phyloP scores from a whole-genome alignment of 2,888 invertebrate species.

The Drosophila mettleri region DNA sequence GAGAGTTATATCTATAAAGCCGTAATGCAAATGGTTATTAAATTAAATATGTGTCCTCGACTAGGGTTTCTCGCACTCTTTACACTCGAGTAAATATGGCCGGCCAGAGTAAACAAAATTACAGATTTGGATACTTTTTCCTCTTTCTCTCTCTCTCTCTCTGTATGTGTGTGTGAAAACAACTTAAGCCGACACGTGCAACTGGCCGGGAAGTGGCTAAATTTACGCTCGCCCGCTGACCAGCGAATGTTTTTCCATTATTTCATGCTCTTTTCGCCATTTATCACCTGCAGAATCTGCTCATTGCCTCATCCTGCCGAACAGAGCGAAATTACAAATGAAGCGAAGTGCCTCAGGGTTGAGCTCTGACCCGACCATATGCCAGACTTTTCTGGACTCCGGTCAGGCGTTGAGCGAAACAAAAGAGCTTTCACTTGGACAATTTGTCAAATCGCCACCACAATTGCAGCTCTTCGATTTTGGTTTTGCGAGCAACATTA shows the following conservation, averaged over 20 bases:
- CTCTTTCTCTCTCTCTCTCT: neutral
- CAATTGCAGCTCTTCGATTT: constrained; percentile 62
- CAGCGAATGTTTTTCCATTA: constrained; percentile 73
- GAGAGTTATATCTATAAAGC: constrained; percentile 47
- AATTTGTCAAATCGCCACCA: constrained; percentile 79
- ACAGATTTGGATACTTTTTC: neutral
- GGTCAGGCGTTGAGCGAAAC: constrained; percentile 41
- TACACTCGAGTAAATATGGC: constrained; percentile 40
- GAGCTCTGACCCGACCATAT: constrained; percentile 1
- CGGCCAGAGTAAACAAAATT: constrained; percentile 18
- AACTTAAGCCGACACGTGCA: constrained; percentile 18
- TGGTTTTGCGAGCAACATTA: constrained; percentile 35
- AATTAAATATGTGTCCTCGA: constrained; percentile 68
- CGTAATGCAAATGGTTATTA: constrained; percentile 73
- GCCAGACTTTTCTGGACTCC: neutral
- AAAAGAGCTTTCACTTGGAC: constrained; percentile 64
- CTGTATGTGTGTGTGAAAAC: neutral
- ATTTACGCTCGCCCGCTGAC: constrained; percentile 35
- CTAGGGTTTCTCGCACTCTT: constrained; percentile 4
- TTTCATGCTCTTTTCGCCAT: constrained; percentile 71
- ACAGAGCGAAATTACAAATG: constrained; percentile 62
- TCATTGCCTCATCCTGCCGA: constrained; percentile 9
- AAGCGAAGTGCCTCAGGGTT: constrained; percentile 27
- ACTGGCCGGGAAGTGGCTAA: constrained; percentile 30
- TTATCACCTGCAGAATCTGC: constrained; percentile 72